These are phyloP conservation scores for Amniataba percoides DNA, from an alignment of 2,797 vertebrate genomes.

Conservation along the genomic window DNA sequence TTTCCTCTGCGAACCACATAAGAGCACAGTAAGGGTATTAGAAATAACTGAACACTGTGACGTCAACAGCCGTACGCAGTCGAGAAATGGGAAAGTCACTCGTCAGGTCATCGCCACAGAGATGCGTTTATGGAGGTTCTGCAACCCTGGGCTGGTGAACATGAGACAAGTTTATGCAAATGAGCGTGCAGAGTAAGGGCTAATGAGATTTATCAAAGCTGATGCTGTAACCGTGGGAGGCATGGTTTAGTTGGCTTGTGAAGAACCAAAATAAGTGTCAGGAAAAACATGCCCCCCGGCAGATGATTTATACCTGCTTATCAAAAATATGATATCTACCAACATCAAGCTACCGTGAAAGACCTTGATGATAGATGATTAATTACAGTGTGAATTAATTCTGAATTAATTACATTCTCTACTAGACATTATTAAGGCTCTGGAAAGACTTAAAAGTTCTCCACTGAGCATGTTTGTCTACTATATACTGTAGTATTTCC, in stretches of 20 bases:
- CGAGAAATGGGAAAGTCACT: slow-evolving; percentile 20
- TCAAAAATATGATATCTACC: slow-evolving; percentile 66
- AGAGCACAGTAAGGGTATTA: slow-evolving; percentile 27
- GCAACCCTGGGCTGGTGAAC: slow-evolving; percentile 36
- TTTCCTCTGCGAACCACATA: slow-evolving; percentile 25
- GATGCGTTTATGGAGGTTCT: slow-evolving; percentile 46
- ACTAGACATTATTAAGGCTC: slow-evolving; percentile 48
- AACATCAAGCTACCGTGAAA: slow-evolving; percentile 50
- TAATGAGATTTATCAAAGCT: slow-evolving; percentile 78
- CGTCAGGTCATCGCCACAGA: slow-evolving; percentile 46
- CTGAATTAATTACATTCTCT: slow-evolving; percentile 70
- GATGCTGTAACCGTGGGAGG: slow-evolving; percentile 66
- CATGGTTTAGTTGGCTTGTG: slow-evolving; percentile 52
- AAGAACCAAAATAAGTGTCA: slow-evolving; percentile 61
- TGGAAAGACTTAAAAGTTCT: slow-evolving; percentile 40
- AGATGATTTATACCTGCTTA: slow-evolving; percentile 75
- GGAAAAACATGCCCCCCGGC: slow-evolving; percentile 42
- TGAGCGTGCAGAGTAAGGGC: slow-evolving; percentile 51
- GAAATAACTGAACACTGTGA: slow-evolving; percentile 19
- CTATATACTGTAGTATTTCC: slow-evolving; percentile 16
- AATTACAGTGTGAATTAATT: slow-evolving; percentile 74
- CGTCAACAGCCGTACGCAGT: slow-evolving; percentile 16
- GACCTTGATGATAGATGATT: slow-evolving; percentile 68
- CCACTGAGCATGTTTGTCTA: slow-evolving; percentile 3
- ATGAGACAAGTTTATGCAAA: slow-evolving; percentile 67